Base-by-base conservation (phyloP, 2,113 vertebrate genomes). In the Ciconia maguari region DNA sequence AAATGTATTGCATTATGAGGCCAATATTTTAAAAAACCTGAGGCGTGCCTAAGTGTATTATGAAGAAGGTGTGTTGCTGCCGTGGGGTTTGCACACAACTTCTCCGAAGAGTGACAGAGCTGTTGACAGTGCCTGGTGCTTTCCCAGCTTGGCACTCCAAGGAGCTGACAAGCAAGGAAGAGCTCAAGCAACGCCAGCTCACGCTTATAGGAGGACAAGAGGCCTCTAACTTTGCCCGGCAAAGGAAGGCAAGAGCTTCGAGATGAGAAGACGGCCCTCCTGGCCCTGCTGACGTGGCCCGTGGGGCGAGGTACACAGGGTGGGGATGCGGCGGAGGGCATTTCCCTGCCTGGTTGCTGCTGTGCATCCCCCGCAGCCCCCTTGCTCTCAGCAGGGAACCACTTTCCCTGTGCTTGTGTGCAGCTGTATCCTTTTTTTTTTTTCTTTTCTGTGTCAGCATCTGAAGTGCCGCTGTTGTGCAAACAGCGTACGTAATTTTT, bases 121-220 rank as follows among this genome's bases (percentile, higher is more conserved):
- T 4, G 1, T 10, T 41, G n/a, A 3, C 11, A 2, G 19, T 11
- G 34, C 41, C 64, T 3, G 19, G 30, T 24, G 4, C 17, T 76
- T 19, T 71, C 46, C 48, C 46, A 22, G 13, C 26, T 44, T 1
- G 0, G 5, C 1, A 0, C 19, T 25, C 15, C 18, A 4, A 78
- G 57, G 13, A 49, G n/a, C 38, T 30, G 62, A 29, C 7, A 34
- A 26, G 58, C 0, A 2, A 64, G 36, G 34, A 72, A 65, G 46
- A 84, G 41, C 55, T 27, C 21, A 46, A 16, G 12, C 14, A 5
- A 13, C 2, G 22, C 7, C 36, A 49, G 38, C 20, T 69, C 21
- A 3, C 0, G 0, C 1, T 0, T 21, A 15, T 0, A 41, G 51
- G 20, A 30, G 62, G 13, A 46, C 7, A 12, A 6, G 57, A 52